A percentile compares a stretch with the other conserved stretches of the same genome.
phyloP scores from a whole-genome alignment of 2,888 invertebrate genomes.

The Acanthosepion lycidas region DNA sequence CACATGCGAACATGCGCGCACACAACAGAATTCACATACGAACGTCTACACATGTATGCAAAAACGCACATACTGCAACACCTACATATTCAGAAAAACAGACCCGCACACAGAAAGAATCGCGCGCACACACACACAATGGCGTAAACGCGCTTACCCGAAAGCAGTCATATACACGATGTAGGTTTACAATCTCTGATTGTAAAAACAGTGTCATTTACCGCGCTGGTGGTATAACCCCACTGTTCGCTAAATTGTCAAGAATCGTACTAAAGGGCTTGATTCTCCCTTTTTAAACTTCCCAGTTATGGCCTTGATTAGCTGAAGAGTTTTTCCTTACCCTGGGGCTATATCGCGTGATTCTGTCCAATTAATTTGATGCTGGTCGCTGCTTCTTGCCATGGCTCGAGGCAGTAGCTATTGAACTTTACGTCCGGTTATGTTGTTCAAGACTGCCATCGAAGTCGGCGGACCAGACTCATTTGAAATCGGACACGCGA shows the following conservation, averaged over 20 bases:
- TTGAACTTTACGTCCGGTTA: conserved; percentile 11
- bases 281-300: neutral
- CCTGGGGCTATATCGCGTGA: neutral
- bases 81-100: neutral
- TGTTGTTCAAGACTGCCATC: neutral
- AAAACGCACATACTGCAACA: neutral
- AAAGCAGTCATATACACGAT: neutral
- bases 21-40: too few relatives aligned
- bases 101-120: neutral
- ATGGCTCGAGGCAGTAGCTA: neutral
- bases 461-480: neutral
- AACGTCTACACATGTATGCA: neutral
- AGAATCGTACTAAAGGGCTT: neutral
- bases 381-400: neutral
- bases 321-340: neutral
- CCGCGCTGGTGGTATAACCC: neutral
- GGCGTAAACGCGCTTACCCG: neutral
- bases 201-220: neutral
- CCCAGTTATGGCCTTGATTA: conserved; percentile 1
- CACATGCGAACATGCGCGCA: too few relatives aligned
- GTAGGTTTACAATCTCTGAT: neutral
- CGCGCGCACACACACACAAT: neutral
- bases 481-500: neutral
- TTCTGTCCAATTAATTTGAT: neutral
- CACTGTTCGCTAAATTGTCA: neutral